A percentile compares a stretch with the other conserved stretches of the same genome.
These are phyloP conservation scores for Caenorhabditis becei DNA, from an alignment of 2,888 invertebrate species.

Conservation along the genomic window DNA sequence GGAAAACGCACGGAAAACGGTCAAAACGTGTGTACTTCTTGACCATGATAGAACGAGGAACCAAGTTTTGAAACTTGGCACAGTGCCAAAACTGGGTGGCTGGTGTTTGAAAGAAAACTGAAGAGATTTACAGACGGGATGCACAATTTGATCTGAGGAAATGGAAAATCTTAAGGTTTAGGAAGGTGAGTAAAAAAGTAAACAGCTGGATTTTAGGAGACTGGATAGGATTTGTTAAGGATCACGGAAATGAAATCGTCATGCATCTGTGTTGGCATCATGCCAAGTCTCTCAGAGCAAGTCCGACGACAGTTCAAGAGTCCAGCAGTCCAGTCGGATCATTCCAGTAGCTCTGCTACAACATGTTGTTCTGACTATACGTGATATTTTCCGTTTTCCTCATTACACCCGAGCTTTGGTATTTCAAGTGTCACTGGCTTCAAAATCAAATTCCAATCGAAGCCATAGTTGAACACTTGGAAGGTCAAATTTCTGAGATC, in stretches of 20 bases:
- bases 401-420: constrained; percentile 29
- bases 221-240: no score
- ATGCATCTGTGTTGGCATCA: no score
- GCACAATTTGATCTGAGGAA: no score
- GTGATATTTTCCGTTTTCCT: constrained; percentile 16
- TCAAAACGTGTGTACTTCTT: constrained; percentile 24
- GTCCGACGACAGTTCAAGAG: no score
- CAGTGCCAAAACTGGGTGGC: constrained; percentile 2
- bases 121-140: background rate
- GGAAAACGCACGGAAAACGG: constrained; percentile 48
- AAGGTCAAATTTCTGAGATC: constrained; percentile 27
- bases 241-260: no score
- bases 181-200: no score
- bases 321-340: no score
- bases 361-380: constrained; percentile 12
- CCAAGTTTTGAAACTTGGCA: background rate
- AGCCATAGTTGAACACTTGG: constrained; percentile 21
- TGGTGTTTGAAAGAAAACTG: background rate
- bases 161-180: no score
- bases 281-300: no score
- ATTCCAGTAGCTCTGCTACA: no score
- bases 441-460: constrained; percentile 42
- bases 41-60: constrained; percentile 7
- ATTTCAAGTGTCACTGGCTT: constrained; percentile 13
- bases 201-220: no score